Percentiles rank a stretch among this genome's conserved stretches.
These are phyloP conservation scores for Brenthis hecate DNA, from an alignment of 2,888 invertebrate genomes.

Conservation along the genomic window DNA sequence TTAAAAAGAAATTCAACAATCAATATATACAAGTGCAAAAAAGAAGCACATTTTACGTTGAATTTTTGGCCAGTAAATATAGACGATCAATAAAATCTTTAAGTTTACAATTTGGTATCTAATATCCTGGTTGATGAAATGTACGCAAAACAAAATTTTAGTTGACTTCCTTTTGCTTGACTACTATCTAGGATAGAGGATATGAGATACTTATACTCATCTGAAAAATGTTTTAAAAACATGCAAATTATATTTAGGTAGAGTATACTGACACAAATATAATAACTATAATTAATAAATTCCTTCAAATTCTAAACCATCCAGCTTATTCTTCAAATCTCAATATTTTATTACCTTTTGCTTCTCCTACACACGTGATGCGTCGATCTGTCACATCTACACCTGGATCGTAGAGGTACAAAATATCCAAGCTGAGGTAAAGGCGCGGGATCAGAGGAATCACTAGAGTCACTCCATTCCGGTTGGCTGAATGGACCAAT, in stretches of 20 bases:
- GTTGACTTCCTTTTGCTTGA: background rate
- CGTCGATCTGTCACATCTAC: slow-evolving; percentile 67
- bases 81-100: too few relatives aligned
- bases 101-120: too few relatives aligned
- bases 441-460: slow-evolving; percentile 66
- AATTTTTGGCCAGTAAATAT: too few relatives aligned
- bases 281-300: background rate
- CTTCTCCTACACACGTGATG: slow-evolving; percentile 76
- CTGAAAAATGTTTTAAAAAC: too few relatives aligned
- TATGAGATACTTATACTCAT: too few relatives aligned
- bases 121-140: too few relatives aligned
- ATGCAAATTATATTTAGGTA: background rate
- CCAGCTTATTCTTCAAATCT: background rate
- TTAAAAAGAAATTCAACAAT: background rate
- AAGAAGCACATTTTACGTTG: slow-evolving; percentile 5
- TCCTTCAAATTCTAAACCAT: background rate
- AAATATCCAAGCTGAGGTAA: slow-evolving; percentile 83
- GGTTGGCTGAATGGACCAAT: slow-evolving; percentile 71
- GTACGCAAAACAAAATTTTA: background rate
- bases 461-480: slow-evolving; percentile 77
- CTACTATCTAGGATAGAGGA: too few relatives aligned
- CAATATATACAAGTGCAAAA: background rate
- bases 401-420: slow-evolving; percentile 76
- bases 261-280: too few relatives aligned
- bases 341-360: slow-evolving; percentile 65